Evolutionary conservation across 2,797 vertebrate genomes (phyloP), one percentile per base, ranked within the genome.

Genomic region (Acanthurus lineatus): DNA sequence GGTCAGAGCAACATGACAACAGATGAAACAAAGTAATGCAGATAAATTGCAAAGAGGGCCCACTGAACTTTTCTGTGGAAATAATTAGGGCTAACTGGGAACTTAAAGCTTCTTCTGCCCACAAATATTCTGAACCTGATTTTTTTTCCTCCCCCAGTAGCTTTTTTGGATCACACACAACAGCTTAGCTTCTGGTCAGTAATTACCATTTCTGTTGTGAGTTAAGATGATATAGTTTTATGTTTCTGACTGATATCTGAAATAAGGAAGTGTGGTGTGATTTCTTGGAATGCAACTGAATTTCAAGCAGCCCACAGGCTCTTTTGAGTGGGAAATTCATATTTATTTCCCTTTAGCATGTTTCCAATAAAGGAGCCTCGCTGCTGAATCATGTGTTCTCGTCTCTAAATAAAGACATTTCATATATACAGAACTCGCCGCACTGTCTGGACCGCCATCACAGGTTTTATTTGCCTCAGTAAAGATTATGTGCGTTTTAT

Each of bases 341-440:
- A 40, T 40, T 40, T 10, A 40, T 40, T 8, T 40, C 40, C 10
- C 8, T 40, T 40, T 40, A 8, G 40, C 40, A 40, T 56, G 7
- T 66, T 63, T 81, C 76, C 76, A 72, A 49, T 71, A 54, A 83
- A 73, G 64, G 8, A 59, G 52, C 69, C 25, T 52, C 5, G 0
- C 38, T 28, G 40, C 59, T 58, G 54, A 69, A 65, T 71, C 71
- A 69, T 32, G 69, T 49, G 20, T 67, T 15, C 49, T 65, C 10
- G 0, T 77, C 56, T 73, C 74, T 80, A 62, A 81, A 80, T 81
- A 77, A 64, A 88, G 71, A 60, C 63, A 9, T 61, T 64, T 83
- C 53, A 59, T 61, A 19, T 61, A 19, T 3, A 62, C 68, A 62
- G 17, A 45, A 25, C 32, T 68, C 6, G 3, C 64, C 20, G 61